These are phyloP conservation scores for Acleris holmiana DNA, from an alignment of 2,888 invertebrate species.

Conservation along the genomic window DNA sequence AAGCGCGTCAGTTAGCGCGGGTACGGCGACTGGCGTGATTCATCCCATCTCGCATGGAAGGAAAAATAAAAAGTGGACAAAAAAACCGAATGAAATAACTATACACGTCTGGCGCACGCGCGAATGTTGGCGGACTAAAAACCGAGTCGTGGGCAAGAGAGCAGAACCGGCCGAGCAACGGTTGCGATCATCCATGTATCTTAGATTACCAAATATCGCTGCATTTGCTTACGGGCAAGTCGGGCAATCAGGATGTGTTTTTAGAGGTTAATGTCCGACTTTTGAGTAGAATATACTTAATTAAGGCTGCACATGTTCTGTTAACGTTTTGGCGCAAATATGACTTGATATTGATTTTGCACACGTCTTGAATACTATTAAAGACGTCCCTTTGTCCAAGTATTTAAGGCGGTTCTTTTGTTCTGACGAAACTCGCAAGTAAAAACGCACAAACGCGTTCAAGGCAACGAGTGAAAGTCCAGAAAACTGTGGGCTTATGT, in stretches of 20 bases:
- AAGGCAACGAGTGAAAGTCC: too few relatives aligned
- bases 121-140: constrained; percentile 42
- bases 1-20: constrained; percentile 57
- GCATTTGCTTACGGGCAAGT: constrained; percentile 15
- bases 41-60: constrained; percentile 63
- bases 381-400: too few relatives aligned
- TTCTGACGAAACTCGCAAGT: too few relatives aligned
- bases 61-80: constrained; percentile 59
- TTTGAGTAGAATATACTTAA: background rate
- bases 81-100: constrained; percentile 46
- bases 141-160: constrained; percentile 53
- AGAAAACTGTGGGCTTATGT: too few relatives aligned
- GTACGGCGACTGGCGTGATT: constrained; percentile 69
- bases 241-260: constrained; percentile 20
- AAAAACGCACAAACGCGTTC: too few relatives aligned
- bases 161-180: constrained; percentile 59
- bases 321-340: too few relatives aligned
- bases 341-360: too few relatives aligned
- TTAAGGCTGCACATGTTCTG: too few relatives aligned
- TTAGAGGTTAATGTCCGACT: constrained; percentile 23
- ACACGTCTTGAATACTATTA: too few relatives aligned
- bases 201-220: constrained; percentile 31
- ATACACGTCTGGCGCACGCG: constrained; percentile 44
- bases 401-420: too few relatives aligned
- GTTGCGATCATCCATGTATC: constrained; percentile 25